These are phyloP conservation scores for Todiramphus chloris DNA, from an alignment of 2,113 vertebrate species.

Conservation along the genomic window DNA sequence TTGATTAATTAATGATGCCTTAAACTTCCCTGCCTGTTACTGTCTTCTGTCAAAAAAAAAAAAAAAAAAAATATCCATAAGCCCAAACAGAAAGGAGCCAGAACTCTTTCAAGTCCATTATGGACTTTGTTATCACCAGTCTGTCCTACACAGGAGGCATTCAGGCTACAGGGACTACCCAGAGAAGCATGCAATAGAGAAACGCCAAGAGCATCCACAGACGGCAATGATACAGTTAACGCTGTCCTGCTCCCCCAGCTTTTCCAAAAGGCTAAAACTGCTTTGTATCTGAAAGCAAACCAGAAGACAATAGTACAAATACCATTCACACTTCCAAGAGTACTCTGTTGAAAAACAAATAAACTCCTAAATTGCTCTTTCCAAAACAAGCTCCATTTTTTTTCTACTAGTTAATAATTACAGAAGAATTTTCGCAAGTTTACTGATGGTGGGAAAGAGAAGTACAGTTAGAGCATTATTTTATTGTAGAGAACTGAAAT, in stretches of 20 bases:
- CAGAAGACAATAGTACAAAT: constrained; percentile 44
- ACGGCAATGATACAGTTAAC: background rate
- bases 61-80: background rate
- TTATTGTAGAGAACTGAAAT: constrained; percentile 37
- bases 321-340: background rate
- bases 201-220: background rate
- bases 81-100: background rate
- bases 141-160: background rate
- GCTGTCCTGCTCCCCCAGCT: background rate
- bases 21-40: background rate
- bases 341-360: background rate
- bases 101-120: background rate
- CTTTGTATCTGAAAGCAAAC: constrained; percentile 11
- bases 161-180: background rate
- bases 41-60: background rate
- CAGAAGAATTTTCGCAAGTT: constrained; percentile 27
- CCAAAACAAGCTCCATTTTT: constrained; percentile 34
- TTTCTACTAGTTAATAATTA: constrained; percentile 16
- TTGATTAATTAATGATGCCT: background rate
- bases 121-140: background rate
- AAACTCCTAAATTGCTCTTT: constrained; percentile 10
- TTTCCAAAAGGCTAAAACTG: background rate
- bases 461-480: constrained; percentile 1
- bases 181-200: background rate
- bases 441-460: constrained; percentile 50